Conservation (phyloP, 92 coral and sea anemone species). For the Galaxea fascicularis region DNA sequence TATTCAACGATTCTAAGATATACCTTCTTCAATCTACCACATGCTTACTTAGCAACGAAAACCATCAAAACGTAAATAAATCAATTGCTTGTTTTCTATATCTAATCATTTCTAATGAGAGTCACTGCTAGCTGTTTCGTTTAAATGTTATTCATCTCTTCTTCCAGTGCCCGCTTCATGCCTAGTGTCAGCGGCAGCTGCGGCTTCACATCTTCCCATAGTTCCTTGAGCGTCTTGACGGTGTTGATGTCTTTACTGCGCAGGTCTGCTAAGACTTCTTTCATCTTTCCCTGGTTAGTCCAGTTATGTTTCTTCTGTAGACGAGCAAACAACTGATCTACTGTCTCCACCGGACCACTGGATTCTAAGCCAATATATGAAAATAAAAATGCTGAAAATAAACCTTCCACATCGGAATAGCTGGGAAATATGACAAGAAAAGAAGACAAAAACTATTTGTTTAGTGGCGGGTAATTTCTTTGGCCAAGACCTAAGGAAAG, state of each 20-base stretch:
- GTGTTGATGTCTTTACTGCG: conserved; percentile 61
- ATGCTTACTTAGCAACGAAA: no score
- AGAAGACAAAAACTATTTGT: no score
- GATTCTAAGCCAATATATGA: not conserved
- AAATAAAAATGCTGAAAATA: not conserved
- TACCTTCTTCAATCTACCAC: no score
- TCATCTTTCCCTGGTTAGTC: conserved; percentile 40
- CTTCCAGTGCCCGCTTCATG: conserved; percentile 51
- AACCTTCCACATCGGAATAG: not conserved
- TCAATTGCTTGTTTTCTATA: no score
- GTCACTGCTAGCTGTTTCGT: not conserved
- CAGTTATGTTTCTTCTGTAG: conserved; percentile 39
- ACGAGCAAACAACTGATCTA: conserved; percentile 54
- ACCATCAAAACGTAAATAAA: no score
- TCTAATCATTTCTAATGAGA: no score
- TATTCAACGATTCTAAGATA: no score
- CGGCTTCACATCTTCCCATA: conserved; percentile 70
- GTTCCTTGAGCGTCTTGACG: conserved; percentile 50
- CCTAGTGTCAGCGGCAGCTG: conserved; percentile 64
- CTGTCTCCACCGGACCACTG: conserved; percentile 20
- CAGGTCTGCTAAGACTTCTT: conserved; percentile 30
- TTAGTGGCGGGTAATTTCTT: no score
- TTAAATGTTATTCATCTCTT: conserved; percentile 33
- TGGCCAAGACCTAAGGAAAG: no score
- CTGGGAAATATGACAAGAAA: not conserved